Percentiles rank a stretch among this genome's conserved stretches.
These are phyloP conservation scores for Cephalopachus bancanus DNA, from an alignment of 2,797 vertebrate species.

Conservation along the genomic window DNA sequence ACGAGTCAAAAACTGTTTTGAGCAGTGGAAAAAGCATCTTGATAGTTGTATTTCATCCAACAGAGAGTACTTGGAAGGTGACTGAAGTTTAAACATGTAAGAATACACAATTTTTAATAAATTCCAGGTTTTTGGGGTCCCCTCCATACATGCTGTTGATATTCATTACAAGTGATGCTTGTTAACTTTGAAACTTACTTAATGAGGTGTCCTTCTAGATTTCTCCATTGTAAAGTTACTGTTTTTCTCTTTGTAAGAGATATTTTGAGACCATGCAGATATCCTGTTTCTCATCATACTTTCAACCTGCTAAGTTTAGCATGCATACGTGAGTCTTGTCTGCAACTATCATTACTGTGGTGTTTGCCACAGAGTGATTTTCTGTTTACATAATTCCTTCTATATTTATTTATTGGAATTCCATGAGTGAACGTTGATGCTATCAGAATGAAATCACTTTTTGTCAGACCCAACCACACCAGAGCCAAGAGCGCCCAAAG, in stretches of 20 bases:
- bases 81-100: too few relatives aligned
- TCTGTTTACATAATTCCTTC: background rate
- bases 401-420: background rate
- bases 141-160: background rate
- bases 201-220: background rate
- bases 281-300: background rate
- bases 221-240: background rate
- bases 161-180: background rate
- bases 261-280: conserved; percentile 18
- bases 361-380: background rate
- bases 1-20: too few relatives aligned
- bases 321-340: background rate
- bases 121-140: too few relatives aligned
- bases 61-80: too few relatives aligned
- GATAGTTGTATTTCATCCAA: too few relatives aligned
- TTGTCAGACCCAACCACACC: background rate
- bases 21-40: too few relatives aligned
- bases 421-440: background rate
- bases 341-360: background rate
- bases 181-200: background rate
- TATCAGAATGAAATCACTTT: background rate
- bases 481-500: background rate
- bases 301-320: background rate
- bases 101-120: too few relatives aligned
- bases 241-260: conserved; percentile 14